Evolutionary conservation across 2,797 vertebrate genomes (phyloP), one percentile per base, ranked within the genome.

Genomic region (Galago senegalensis): DNA sequence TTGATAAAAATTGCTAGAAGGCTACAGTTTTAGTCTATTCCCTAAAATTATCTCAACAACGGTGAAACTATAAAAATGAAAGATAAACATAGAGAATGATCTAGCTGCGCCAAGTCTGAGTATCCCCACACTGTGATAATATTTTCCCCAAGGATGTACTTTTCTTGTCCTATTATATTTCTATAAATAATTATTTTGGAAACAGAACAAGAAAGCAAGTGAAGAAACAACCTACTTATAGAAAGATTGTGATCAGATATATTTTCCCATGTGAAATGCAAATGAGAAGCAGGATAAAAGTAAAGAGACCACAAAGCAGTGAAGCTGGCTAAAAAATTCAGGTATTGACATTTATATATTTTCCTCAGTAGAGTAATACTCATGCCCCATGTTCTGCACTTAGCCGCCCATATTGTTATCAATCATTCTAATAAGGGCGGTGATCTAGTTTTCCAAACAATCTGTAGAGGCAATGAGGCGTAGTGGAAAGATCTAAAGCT

Each of bases 101-200:
- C 11, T 63, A 90, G n/a, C 7, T 94, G 29, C 56, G 16, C 70
- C 46, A 69, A 94, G 82, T 69, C 7, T 43, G 6, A 85, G 11
- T 90, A 73, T 82, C 12, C 18, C 6, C 18, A 70, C 2, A 61
- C 11, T 89, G 25, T 65, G 23, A 88, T 89, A 82, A 63, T 75
- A 82, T 88, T 92, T 90, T 34, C 40, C 21, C 53, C 3, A 80
- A 79, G 3, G 40, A 56, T 76, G 4, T 79, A 43, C 60, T 86
- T 95, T 70, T 75, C 29, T 49, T 16, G 0, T 86, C 75, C 40
- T 77, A 20, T 73, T 93, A 93, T 83, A 95, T 88, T 67, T 85
- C 40, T 27, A 82, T 61, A 89, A 95, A 92, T 96, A 95, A 85
- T 95, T 87, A 18, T 90, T 86, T 92, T 86, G n/a, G 29, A 88